A percentile compares a stretch with the other conserved stretches of the same genome.
Evolutionary conservation across 1,140 invertebrate species (phyloP).

Genomic region (Pantala flavescens): DNA sequence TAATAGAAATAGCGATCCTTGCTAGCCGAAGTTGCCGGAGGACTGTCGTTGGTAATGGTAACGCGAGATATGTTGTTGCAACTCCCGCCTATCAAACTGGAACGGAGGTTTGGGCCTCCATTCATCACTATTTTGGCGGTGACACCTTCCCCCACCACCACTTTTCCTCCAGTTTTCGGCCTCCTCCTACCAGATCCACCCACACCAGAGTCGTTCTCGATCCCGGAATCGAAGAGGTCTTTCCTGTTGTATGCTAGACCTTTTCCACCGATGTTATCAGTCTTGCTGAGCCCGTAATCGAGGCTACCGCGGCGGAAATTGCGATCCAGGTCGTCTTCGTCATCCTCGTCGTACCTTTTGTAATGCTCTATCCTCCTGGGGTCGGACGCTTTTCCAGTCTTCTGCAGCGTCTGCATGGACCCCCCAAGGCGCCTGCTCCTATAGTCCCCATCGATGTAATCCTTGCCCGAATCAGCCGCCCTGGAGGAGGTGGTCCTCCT

Average conservation of each 20-base stretch:
- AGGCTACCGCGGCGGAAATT: slow-evolving; percentile 40
- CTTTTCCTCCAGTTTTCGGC: neutral
- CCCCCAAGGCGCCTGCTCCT: neutral
- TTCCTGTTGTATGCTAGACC: slow-evolving; percentile 32
- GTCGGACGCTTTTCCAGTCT: neutral
- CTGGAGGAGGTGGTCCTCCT: neutral
- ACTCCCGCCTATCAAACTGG: neutral
- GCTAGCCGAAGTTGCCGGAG: neutral
- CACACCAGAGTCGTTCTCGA: slow-evolving; percentile 55
- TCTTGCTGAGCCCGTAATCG: slow-evolving; percentile 19
- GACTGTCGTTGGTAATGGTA: neutral
- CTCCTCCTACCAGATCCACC: neutral
- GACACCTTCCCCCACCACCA: neutral
- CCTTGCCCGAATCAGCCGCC: neutral
- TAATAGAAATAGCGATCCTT: neutral
- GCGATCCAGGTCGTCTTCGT: slow-evolving; percentile 62
- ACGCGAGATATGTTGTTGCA: neutral
- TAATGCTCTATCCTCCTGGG: neutral
- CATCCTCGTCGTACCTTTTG: slow-evolving; percentile 26
- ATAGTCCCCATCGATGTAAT: neutral
- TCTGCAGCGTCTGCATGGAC: neutral
- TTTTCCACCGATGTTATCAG: neutral
- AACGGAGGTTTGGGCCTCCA: neutral
- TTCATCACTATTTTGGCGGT: neutral
- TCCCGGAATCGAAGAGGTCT: slow-evolving; percentile 60